phyloP scores from a whole-genome alignment of 2,888 invertebrate genomes.

The Cinara cedri region DNA sequence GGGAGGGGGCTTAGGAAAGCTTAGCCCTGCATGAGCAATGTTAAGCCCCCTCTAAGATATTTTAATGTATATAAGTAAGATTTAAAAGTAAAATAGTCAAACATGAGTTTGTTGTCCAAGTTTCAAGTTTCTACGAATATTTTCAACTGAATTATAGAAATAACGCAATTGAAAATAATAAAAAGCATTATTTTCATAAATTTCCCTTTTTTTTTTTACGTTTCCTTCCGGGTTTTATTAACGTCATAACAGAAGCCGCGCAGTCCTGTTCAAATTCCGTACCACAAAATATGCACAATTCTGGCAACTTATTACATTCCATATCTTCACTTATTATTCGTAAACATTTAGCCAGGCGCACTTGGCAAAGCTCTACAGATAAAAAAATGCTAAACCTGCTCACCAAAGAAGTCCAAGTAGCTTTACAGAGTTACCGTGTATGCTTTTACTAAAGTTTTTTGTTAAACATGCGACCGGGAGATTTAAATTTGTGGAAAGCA shows the following conservation, averaged over 20 bases:
- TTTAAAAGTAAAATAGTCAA: too few species aligned
- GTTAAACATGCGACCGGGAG: neutral
- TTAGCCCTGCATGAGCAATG: too few species aligned
- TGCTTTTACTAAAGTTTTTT: slow-evolving; percentile 1
- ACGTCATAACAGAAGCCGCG: slow-evolving; percentile 23
- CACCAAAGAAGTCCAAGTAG: slow-evolving; percentile 2
- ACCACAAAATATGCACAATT: neutral
- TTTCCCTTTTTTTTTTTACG: too few species aligned
- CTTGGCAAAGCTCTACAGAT: slow-evolving; percentile 4
- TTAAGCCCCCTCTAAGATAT: too few species aligned
- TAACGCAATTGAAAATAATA: too few species aligned
- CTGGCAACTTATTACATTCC: neutral
- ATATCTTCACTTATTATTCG: neutral
- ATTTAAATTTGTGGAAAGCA: slow-evolving; percentile 9
- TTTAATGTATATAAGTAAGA: too few species aligned
- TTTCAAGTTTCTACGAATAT: too few species aligned
- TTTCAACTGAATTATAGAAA: too few species aligned
- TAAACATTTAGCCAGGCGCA: neutral
- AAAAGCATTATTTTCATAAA: too few species aligned
- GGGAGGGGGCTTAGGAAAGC: too few species aligned
- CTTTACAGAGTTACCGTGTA: neutral
- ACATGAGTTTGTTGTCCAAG: too few species aligned
- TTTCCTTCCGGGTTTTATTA: too few species aligned
- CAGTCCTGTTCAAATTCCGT: neutral
- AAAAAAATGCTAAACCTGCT: slow-evolving; percentile 16